Base-by-base conservation (phyloP, 2,113 vertebrate genomes). In the Tilapia sparmanii region DNA sequence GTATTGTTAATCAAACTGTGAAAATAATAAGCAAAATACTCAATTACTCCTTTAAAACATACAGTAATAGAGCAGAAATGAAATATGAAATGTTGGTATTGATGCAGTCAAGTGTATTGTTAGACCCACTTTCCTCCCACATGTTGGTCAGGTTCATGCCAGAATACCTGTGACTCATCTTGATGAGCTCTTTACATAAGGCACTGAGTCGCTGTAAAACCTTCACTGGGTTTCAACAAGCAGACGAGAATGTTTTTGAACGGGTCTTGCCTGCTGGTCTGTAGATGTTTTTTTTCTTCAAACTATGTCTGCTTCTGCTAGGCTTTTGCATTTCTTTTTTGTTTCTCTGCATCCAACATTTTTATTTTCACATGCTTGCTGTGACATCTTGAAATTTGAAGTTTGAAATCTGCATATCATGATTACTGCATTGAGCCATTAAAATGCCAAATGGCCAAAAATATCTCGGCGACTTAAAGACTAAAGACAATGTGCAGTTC, bases 141-240 rank as follows among this genome's bases (percentile, higher is more conserved):
- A 76, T 66, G 83, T 47, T 88, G 61, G 61, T 73, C 90, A 80
- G 90, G 89, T 91, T 92, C 73, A 82, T 38, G 61, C 47, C 88
- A 81, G 57, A 92, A 80, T 73, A 84, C 66, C 86, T 59, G 88
- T 94, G 94, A 95, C 85, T 95, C 92, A 94, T 93, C 84, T 50
- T 15, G 87, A 90, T 84, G 61, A 87, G 91, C 88, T 73, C 45
- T 91, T 92, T 93, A 90, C 79, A 83, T 94, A 90, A 94, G 83
- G 26, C 40, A 16, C 13, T 8, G 63, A 31, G 59, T 82, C 59
- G 52, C 87, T 80, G 81, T 55, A 55, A 82, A 91, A 57, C 78
- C 85, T 87, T 80, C 57, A 81, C 38, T 52, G 71, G 16, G 33
- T 57, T 50, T 45, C 55, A 90, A 66, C 42, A 53, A 85, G 83